These are phyloP conservation scores for Synchiropus splendidus DNA, from an alignment of 2,113 vertebrate genomes.

Conservation along the genomic window DNA sequence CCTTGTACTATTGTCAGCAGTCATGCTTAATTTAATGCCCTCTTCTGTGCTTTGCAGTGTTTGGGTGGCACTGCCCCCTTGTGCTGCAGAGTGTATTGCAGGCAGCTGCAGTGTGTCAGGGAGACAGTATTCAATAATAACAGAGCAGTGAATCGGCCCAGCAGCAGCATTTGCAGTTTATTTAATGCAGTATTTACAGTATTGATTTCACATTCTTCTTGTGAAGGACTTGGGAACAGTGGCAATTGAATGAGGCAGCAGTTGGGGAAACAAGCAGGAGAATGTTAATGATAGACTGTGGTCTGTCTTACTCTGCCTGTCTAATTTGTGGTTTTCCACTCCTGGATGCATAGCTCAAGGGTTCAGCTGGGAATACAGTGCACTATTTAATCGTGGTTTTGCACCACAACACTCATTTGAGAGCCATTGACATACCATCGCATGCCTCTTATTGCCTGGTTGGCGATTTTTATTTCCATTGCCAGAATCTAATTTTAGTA, in stretches of 20 bases:
- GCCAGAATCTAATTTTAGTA: too few relatives aligned
- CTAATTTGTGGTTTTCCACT: conserved; percentile 58
- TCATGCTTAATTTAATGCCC: conserved; percentile 61
- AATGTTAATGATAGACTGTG: conserved; percentile 49
- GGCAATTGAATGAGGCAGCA: conserved; percentile 8
- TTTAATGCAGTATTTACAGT: conserved; percentile 43
- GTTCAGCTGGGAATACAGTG: too few relatives aligned
- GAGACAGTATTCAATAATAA: conserved; percentile 17
- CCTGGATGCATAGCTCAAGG: conserved; percentile 31
- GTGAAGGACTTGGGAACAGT: conserved; percentile 16
- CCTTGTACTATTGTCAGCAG: conserved; percentile 57
- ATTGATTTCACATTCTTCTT: conserved; percentile 48
- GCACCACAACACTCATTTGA: too few relatives aligned
- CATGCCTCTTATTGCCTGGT: too few relatives aligned
- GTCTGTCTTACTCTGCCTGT: conserved; percentile 44
- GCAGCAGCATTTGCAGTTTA: conserved; percentile 26
- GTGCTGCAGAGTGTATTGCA: conserved; percentile 60
- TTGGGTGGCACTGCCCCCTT: conserved; percentile 63
- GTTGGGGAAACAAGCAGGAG: conserved; percentile 37
- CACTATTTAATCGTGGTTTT: too few relatives aligned
- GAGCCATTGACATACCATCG: too few relatives aligned
- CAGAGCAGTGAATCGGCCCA: conserved; percentile 15
- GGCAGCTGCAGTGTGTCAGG: conserved; percentile 22
- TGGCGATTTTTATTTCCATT: too few relatives aligned
- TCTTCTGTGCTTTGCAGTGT: conserved; percentile 39